Evolutionary conservation across 2,888 invertebrate genomes (phyloP), one percentile per base, ranked within the genome.

Genomic region (Escarpia spicata): DNA sequence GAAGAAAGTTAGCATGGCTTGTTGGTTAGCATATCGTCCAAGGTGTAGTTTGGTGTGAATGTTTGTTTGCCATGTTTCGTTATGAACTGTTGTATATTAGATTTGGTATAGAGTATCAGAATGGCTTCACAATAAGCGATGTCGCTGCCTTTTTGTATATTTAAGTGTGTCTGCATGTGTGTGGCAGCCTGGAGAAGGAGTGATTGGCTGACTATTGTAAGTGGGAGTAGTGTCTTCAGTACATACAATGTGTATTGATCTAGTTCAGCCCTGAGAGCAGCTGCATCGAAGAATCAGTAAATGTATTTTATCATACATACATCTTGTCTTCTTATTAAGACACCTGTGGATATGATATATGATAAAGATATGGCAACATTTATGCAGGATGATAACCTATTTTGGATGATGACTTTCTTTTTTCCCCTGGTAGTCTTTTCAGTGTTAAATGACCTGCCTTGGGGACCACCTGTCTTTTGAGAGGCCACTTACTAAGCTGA

Each of bases 211-310:
- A 75, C 75, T 75, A 60, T 60, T 75, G 75, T 75, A 75, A 75
- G 75, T 75, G 75, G 75, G 75, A 75, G 52, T 75, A 75, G 75
- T 75, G n/a, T 75, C 75, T 26, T 75, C n/a, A 75, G 75, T 75
- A 26, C 75, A n/a, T 75, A n/a, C 75, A n/a, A 6, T 75, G n/a
- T 75, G 75, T 75, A 75, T 26, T 75, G 75, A 75, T 75, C 75
- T 75, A 75, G 52, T 52, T 52, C 52, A 52, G 75, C 75, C 75
- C 75, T 26, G 75, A 75, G 75, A 75, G 75, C 75, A 75, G 75
- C 75, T 75, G 75, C 75, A n/a, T 75, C 75, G 75, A n/a, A 75
- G 75, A 75, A 75, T 75, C 75, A 75, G 75, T 75, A 75, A 75
- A 75, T 75, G 75, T 75, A 75, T 75, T 75, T 75, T 75, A 75